Base-by-base conservation (phyloP, 2,888 invertebrate species). In the Brachyopa scutellaris region DNA sequence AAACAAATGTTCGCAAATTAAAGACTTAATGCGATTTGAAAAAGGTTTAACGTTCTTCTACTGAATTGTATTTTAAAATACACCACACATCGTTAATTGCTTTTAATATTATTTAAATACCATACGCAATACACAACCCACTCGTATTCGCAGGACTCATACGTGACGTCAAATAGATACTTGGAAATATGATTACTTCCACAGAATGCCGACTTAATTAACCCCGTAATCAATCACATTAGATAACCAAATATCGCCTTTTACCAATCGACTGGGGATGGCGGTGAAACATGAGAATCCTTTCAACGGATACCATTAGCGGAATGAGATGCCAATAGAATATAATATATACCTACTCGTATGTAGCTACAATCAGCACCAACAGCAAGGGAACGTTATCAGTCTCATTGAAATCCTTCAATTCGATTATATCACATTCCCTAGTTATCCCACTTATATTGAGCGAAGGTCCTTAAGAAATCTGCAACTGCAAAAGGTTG, bases 161-260 rank as follows among this genome's bases (percentile, higher is more conserved):
- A 21, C 21, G 15, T 4, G 55, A 8, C 31, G 29, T 47, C 29
- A 49, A 57, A 47, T 57, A 31, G 15, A 21, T 57, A 38, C 7
- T 7, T 33, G 42, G 31, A 42, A 61, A 45, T 31, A 4, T 64
- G 45, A 61, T 55, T 69, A 47, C 31, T 77, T 62, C 55, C 31
- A 33, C 7, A 31, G 51, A 53, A 61, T 55, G 38, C 53, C 29
- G 66, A 15, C 38, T 72, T 72, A 78, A 78, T 78, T 78, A 72
- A 53, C 59, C 51, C 26, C 23, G 53, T 45, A 78, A 72, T 78
- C 78, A 78, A 61, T 72, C 53, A 59, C 45, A 51, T 72, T 66
- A 59, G 72, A 72, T 72, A 72, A 72, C 26, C 57, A 45, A 66
- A 72, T 61, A 26, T 61, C 55, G 53, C 33, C 2, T 31, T 13